Evolutionary conservation across 30 jellyfish, hydroid and myxozoan genomes (phyloP), one percentile per base, ranked within the genome.

Genomic region (Mastigias papua): DNA sequence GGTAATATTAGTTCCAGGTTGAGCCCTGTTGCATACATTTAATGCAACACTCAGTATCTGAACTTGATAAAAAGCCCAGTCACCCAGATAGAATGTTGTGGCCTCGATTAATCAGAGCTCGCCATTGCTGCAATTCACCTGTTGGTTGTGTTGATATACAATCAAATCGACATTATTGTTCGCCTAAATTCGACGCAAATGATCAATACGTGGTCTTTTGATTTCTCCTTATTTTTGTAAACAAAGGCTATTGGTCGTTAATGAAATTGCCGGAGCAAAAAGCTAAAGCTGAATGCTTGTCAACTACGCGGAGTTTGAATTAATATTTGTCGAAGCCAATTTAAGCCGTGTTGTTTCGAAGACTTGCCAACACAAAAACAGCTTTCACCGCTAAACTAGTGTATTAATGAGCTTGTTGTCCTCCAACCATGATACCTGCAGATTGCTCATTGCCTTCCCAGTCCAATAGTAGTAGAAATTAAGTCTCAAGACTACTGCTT

Each of bases 201-300:
- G 74, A 63, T 63, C 37, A 63, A 63, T 63, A 27, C 74, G 26
- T 63, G 74, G 20, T 23, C 74, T 63, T 63, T 63, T 63, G 74
- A 63, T 63, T 63, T 7, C 54, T 63, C 8, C 20, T 27, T 7
- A 63, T 63, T 23, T n/a, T 15, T 17, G 67, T 51, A 13, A 51
- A 51, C 67, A 51, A 51, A 10, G 67, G 16, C 67, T 21, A 9
- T 23, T 17, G 74, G 10, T 63, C 26, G 74, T 42, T 63, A 63
- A 63, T 63, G 13, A 7, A 63, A 63, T 23, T 23, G 74, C 19
- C 74, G 23, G 1, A 1, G 74, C 27, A 51, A 51, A 51, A 46
- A 51, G 17, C 67, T 37, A 37, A 37, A 37, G 54, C 11, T 3
- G 54, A 37, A 11, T 37, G 54, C 6, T 37, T 37, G 54, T 37